These are phyloP conservation scores for Tragulus kanchil DNA, from an alignment of 2,113 vertebrate species.

Conservation along the genomic window DNA sequence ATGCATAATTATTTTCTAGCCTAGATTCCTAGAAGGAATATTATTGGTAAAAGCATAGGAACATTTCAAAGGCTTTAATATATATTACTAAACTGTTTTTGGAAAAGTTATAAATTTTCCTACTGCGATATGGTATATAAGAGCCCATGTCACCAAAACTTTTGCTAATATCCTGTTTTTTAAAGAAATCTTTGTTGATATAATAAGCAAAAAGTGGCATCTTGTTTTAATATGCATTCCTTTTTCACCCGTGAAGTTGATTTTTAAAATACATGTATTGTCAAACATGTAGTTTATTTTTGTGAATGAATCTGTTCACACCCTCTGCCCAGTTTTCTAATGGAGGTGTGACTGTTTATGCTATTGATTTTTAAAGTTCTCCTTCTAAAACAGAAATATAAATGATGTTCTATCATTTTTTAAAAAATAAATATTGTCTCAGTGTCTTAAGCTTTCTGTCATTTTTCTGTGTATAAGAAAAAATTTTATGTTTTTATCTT, in stretches of 20 bases:
- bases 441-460: neutral
- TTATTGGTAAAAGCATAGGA: conserved; percentile 22
- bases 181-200: conserved; percentile 27
- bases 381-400: neutral
- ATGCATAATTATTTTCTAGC: conserved; percentile 59
- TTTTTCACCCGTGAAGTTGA: neutral
- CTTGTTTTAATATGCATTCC: conserved; percentile 47
- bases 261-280: neutral
- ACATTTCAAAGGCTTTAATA: conserved; percentile 34
- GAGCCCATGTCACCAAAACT: neutral
- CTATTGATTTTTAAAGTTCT: neutral
- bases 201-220: conserved; percentile 10
- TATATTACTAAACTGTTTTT: neutral
- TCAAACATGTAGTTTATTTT: neutral
- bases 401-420: neutral
- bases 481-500: conserved; percentile 23
- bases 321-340: neutral
- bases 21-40: conserved; percentile 45
- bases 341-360: neutral
- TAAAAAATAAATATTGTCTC: neutral
- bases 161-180: neutral
- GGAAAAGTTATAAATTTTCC: neutral
- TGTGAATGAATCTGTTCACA: conserved; percentile 18
- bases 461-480: neutral
- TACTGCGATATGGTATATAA: neutral